These are phyloP conservation scores for Nemotelus pantherinus DNA, from an alignment of 2,888 invertebrate species.

Conservation along the genomic window DNA sequence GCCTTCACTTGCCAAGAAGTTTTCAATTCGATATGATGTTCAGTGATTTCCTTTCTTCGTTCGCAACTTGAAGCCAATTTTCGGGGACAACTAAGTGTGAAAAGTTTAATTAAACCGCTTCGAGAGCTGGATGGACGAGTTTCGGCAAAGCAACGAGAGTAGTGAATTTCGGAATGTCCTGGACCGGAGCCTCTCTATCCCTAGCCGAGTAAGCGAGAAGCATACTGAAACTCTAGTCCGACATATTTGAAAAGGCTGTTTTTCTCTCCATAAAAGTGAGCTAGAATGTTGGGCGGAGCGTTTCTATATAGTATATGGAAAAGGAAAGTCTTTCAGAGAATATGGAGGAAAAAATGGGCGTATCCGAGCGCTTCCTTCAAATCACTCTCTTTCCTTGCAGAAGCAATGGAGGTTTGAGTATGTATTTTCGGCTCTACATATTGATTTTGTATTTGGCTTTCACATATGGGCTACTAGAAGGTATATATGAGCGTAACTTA, in stretches of 20 bases:
- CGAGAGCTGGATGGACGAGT: neutral
- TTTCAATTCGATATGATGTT: neutral
- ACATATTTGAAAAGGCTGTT: slow-evolving; percentile 45
- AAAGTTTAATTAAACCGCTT: slow-evolving; percentile 49
- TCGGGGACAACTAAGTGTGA: slow-evolving; percentile 27
- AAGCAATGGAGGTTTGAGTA: neutral
- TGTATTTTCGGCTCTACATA: slow-evolving; percentile 2
- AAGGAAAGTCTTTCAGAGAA: neutral
- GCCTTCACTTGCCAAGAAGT: slow-evolving; percentile 28
- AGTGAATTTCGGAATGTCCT: neutral
- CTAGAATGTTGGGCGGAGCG: slow-evolving; percentile 25
- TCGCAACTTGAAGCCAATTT: slow-evolving; percentile 5
- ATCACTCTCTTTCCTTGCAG: neutral
- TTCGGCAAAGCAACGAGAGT: no score
- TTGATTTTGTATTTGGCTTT: slow-evolving; percentile 26
- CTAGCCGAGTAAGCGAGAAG: slow-evolving; percentile 41
- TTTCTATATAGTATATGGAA: neutral
- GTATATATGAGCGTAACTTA: slow-evolving; percentile 18
- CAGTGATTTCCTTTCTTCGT: slow-evolving; percentile 2
- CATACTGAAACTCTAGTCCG: slow-evolving; percentile 46
- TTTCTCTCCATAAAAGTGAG: slow-evolving; percentile 31
- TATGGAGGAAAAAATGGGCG: slow-evolving; percentile 40
- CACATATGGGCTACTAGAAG: slow-evolving; percentile 18
- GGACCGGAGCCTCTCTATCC: neutral
- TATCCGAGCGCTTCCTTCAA: neutral